phyloP scores from a whole-genome alignment of 1,140 invertebrate species.

The Calycopis cecrops region DNA sequence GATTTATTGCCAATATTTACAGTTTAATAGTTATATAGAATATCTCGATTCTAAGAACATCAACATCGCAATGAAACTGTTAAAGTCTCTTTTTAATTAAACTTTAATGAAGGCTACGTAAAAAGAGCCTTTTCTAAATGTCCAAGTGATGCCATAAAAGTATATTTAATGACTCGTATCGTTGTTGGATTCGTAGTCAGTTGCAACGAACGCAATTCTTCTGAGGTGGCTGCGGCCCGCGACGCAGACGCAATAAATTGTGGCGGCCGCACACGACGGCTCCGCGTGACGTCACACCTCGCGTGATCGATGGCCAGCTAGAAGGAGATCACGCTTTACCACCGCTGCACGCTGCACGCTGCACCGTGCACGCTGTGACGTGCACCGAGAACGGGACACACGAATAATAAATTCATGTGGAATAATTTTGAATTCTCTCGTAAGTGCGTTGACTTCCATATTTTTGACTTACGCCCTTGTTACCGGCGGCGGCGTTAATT shows the following conservation, averaged over 20 bases:
- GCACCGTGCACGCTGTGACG: too few relatives aligned
- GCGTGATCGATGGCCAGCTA: constrained; percentile 63
- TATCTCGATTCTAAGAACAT: too few relatives aligned
- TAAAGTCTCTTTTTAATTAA: too few relatives aligned
- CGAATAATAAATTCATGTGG: constrained; percentile 60
- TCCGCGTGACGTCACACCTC: constrained; percentile 72
- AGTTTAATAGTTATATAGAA: too few relatives aligned
- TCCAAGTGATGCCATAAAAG: too few relatives aligned
- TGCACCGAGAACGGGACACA: constrained; percentile 33
- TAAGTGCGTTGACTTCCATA: constrained; percentile 70
- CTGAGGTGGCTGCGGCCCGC: constrained; percentile 51
- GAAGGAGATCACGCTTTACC: constrained; percentile 46
- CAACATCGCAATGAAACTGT: too few relatives aligned
- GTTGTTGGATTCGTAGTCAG: constrained; percentile 7
- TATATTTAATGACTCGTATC: neutral
- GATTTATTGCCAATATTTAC: too few relatives aligned
- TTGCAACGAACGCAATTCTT: constrained; percentile 54
- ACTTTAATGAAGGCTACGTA: too few relatives aligned
- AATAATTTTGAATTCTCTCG: constrained; percentile 70
- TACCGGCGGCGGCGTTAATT: constrained; percentile 5
- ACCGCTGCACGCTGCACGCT: too few relatives aligned
- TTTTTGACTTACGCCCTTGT: constrained; percentile 50
- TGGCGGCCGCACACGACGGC: constrained; percentile 70
- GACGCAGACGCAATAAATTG: constrained; percentile 71
- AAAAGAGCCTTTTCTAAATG: too few relatives aligned